Conservation (phyloP, 1,140 invertebrate species). For the Euglossa dilemma region DNA sequence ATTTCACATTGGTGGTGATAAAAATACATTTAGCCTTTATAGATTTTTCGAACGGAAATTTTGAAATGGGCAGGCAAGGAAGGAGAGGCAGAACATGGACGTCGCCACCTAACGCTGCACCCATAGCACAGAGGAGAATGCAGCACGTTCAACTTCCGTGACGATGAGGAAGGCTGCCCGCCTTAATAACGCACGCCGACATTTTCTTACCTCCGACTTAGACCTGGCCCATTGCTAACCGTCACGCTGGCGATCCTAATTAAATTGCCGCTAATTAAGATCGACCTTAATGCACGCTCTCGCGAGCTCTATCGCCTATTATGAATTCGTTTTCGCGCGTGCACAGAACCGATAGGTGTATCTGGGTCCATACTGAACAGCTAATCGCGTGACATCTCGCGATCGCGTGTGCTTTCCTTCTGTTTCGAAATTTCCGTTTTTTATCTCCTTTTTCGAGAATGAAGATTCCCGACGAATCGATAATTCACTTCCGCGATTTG, state of each 20-base stretch:
- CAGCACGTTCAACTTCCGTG: conserved; percentile 76
- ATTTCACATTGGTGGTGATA: not conserved
- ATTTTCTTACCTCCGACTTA: conserved; percentile 71
- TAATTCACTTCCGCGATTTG: no score
- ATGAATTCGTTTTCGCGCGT: conserved; percentile 71
- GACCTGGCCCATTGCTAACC: conserved; percentile 75
- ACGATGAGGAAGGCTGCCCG: conserved; percentile 75
- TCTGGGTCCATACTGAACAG: not conserved
- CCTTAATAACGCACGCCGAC: conserved; percentile 78
- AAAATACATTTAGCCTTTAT: no score
- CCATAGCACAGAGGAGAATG: conserved; percentile 40
- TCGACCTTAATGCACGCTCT: conserved; percentile 80
- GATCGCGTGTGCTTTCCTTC: no score
- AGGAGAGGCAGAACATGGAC: not conserved
- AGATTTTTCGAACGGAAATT: not conserved
- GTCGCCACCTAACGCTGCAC: conserved; percentile 19
- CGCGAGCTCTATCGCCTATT: conserved; percentile 70
- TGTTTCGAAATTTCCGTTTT: no score
- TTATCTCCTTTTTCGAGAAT: no score
- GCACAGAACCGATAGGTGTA: not conserved
- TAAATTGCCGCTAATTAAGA: conserved; percentile 82
- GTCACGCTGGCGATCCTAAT: conserved; percentile 81
- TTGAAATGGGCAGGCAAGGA: not conserved
- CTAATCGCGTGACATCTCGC: no score
- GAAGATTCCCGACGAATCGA: no score